Evolutionary conservation across 1,140 invertebrate genomes (phyloP).

Genomic region (Plodia interpunctella): DNA sequence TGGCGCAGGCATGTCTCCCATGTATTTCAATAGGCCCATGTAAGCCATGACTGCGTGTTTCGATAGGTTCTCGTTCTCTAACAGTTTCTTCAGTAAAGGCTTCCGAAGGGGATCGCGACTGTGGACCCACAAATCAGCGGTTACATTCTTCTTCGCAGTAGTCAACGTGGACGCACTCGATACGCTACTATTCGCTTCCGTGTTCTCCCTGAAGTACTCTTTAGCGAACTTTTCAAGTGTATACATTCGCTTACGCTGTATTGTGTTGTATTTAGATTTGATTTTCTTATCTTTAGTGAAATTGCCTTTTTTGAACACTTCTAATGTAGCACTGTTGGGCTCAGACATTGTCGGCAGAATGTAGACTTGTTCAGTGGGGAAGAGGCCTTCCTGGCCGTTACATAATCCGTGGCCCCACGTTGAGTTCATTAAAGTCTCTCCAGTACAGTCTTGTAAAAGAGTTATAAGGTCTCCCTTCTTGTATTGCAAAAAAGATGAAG

Average conservation of each 20-base stretch:
- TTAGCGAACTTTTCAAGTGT: slow-evolving; percentile 90
- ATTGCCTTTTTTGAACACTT: slow-evolving; percentile 79
- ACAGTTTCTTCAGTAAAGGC: slow-evolving; percentile 90
- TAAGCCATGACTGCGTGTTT: slow-evolving; percentile 87
- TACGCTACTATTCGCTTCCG: slow-evolving; percentile 74
- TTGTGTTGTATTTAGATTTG: slow-evolving; percentile 72
- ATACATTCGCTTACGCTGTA: slow-evolving; percentile 83
- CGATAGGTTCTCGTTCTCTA: slow-evolving; percentile 84
- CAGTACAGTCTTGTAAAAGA: slow-evolving; percentile 85
- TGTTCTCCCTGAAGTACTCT: slow-evolving; percentile 86
- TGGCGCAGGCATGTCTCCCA: slow-evolving; percentile 93
- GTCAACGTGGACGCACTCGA: slow-evolving; percentile 81
- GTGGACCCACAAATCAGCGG: slow-evolving; percentile 89
- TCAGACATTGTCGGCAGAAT: slow-evolving; percentile 89
- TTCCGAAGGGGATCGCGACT: slow-evolving; percentile 90
- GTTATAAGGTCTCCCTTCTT: slow-evolving; percentile 91
- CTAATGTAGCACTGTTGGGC: slow-evolving; percentile 80
- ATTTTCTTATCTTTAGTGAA: slow-evolving; percentile 62
- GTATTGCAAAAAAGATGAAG: slow-evolving; percentile 80
- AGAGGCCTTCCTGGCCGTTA: slow-evolving; percentile 86
- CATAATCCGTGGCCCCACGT: slow-evolving; percentile 86
- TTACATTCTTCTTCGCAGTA: slow-evolving; percentile 77
- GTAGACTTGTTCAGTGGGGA: slow-evolving; percentile 92
- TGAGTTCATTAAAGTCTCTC: slow-evolving; percentile 85
- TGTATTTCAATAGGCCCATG: slow-evolving; percentile 93